Evolutionary conservation across 2,113 vertebrate species (phyloP).

Genomic region (Pongo abelii): DNA sequence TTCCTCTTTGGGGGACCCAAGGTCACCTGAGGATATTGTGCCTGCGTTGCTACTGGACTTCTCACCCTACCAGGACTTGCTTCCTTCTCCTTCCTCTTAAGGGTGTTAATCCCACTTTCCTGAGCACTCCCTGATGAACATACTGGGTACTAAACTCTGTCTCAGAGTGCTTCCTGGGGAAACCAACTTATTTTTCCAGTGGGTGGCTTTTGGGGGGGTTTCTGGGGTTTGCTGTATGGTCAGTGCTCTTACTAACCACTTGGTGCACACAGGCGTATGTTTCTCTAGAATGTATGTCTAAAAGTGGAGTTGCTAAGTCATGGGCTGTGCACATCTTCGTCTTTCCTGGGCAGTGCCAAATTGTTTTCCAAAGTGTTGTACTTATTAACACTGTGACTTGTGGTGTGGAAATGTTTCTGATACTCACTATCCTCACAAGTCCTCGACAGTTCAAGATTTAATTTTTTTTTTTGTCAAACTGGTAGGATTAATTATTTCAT

Average conservation of each 20-base stretch:
- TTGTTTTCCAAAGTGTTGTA: not conserved
- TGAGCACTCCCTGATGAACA: not conserved
- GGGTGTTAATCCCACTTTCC: not conserved
- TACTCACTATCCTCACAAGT: not conserved
- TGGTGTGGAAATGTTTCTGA: not conserved
- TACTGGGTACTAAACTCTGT: not conserved
- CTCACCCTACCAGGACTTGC: accelerated
- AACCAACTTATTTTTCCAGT: not conserved
- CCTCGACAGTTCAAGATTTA: not conserved
- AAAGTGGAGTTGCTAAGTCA: not conserved
- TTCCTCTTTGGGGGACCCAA: not conserved
- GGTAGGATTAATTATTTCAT: not conserved
- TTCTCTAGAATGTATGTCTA: not conserved
- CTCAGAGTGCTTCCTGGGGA: not conserved
- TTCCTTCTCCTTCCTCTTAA: not conserved
- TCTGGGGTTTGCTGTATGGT: not conserved
- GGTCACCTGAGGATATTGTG: not conserved
- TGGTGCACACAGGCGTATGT: accelerated
- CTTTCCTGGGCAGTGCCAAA: not conserved
- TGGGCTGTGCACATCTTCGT: not conserved
- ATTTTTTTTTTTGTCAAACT: not conserved
- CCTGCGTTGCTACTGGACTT: not conserved
- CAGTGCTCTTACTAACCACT: not conserved
- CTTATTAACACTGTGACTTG: not conserved
- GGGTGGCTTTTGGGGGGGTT: not conserved